Conservation (phyloP, 1,140 invertebrate species). For the Drosophila nikananu region DNA sequence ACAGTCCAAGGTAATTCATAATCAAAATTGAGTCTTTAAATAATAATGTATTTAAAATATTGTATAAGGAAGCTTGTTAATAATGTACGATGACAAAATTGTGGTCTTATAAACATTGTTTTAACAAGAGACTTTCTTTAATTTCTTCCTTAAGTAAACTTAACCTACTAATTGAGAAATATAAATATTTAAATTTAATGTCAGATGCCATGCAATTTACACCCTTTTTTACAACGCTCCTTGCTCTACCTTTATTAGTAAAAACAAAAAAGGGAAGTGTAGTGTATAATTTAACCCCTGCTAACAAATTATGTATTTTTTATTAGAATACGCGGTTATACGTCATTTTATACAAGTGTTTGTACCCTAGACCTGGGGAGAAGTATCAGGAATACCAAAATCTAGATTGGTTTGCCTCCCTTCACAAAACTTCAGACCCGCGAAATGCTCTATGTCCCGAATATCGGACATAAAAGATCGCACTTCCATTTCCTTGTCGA, state of each 20-base stretch:
- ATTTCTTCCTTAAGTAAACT: background rate
- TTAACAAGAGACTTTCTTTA: background rate
- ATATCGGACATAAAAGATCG: conserved; percentile 92
- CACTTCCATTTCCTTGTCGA: conserved; percentile 91
- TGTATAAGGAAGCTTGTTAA: background rate
- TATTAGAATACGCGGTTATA: background rate
- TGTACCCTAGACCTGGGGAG: background rate
- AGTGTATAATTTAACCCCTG: background rate
- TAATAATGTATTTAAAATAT: background rate
- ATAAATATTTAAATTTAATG: too few species aligned
- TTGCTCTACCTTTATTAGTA: too few species aligned
- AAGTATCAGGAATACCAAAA: too few species aligned
- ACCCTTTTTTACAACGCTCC: too few species aligned
- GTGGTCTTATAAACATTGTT: too few species aligned
- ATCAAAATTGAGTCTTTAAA: background rate
- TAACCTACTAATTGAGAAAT: too few species aligned
- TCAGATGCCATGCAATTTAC: too few species aligned
- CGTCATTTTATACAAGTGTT: background rate
- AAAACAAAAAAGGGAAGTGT: background rate
- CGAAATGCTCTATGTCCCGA: conserved; percentile 95
- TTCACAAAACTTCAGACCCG: conserved; percentile 97
- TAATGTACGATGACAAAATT: background rate
- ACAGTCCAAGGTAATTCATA: too few species aligned
- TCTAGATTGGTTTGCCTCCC: conserved; percentile 85
- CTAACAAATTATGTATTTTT: background rate